Base-by-base conservation (phyloP, 2,888 invertebrate genomes). In the Acronicta aceris region DNA sequence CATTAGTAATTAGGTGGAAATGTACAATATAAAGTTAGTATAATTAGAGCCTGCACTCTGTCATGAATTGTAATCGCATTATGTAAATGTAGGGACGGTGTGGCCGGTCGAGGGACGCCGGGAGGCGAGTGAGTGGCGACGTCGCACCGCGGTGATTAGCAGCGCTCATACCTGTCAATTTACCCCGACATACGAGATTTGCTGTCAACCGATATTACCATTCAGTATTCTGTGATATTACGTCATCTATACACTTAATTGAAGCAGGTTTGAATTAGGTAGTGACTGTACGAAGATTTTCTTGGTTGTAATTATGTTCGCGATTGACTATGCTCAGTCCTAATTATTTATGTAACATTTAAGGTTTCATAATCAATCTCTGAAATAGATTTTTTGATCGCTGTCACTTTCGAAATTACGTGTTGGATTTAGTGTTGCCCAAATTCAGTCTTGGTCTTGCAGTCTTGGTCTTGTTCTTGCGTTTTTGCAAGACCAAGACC, bases 21-120 rank as follows among this genome's bases (percentile, higher is more conserved):
- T 27, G 57, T 50, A 45, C 21, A 62, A 54, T 60, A 58, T 71
- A 54, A 59, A 66, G 65, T 74, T 64, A 45, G 59, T 72, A 66
- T 72, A 77, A 81, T 81, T 82, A 81, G 70, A 66, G 62, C 50
- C 70, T 78, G 71, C 75, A 76, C 79, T 81, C 69, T 79, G 79
- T 73, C 81, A 82, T 83, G 79, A 82, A 84, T 82, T 81, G 82
- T 83, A 86, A 87, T 85, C 79, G 76, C 76, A 81, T 86, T 85
- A 86, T 85, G 83, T 77, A 81, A 85, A 88, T 85, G 69, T 46
- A 67, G 55, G 69, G 56, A 43, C 67, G 50, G 52, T 53, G 66
- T 43, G 65, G 47, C 46, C 45, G 57, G 46, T 4, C 51, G 59
- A 68, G 69, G 45, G 48, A 38, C 41, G 57, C 59, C 53, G 63